A percentile compares a stretch with the other conserved stretches of the same genome.
phyloP scores from a whole-genome alignment of 2,888 invertebrate genomes.

The Scaptomyza parva region DNA sequence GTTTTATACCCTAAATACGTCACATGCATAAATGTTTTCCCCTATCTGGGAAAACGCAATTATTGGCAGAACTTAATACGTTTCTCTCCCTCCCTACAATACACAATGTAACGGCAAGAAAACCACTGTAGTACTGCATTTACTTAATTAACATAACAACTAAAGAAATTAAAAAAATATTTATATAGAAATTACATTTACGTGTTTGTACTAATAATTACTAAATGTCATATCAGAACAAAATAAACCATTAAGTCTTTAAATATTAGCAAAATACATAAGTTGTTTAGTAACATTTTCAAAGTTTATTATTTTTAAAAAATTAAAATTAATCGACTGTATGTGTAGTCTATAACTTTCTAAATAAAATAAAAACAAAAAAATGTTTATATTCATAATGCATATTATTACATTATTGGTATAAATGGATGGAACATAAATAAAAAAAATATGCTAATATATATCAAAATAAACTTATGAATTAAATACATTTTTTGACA shows the following conservation, averaged over 20 bases:
- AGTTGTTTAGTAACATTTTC: constrained; percentile 65
- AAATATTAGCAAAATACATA: constrained; percentile 41
- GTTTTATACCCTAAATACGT: constrained; percentile 19
- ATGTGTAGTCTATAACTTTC: constrained; percentile 78
- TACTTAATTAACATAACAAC: constrained; percentile 48
- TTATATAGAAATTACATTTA: constrained; percentile 55
- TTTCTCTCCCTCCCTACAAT: constrained; percentile 27
- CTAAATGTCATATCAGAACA: constrained; percentile 66
- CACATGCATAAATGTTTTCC: constrained; percentile 31
- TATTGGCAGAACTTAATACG: constrained; percentile 13
- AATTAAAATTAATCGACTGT: constrained; percentile 60
- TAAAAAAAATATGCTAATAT: constrained; percentile 42
- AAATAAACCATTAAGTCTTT: constrained; percentile 17
- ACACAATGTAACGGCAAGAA: constrained; percentile 16
- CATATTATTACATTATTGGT: constrained; percentile 51
- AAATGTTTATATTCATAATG: constrained; percentile 38
- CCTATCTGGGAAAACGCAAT: constrained; percentile 11
- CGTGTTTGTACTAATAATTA: constrained; percentile 58
- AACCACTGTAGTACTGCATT: constrained; percentile 66
- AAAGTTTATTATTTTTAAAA: constrained; percentile 76
- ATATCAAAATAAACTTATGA: constrained; percentile 72
- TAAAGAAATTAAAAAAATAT: constrained; percentile 37
- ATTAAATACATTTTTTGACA: constrained; percentile 74
- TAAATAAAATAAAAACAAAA: too few relatives aligned
- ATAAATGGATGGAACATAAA: constrained; percentile 43